These are phyloP conservation scores for Ypsolopha sequella DNA, from an alignment of 2,888 invertebrate species.

Conservation along the genomic window DNA sequence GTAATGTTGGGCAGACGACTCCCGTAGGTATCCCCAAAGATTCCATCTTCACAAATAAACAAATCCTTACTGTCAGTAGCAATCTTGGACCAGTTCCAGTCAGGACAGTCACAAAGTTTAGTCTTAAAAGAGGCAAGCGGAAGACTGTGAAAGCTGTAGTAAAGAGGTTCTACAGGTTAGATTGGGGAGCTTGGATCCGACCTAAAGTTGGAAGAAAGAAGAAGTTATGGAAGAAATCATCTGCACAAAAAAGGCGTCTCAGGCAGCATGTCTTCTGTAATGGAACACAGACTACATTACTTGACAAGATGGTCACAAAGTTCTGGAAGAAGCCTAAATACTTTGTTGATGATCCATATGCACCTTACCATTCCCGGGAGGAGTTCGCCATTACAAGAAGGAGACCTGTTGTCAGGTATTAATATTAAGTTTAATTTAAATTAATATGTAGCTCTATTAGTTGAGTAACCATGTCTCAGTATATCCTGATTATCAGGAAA, in stretches of 20 bases:
- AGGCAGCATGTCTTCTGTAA: constrained; percentile 88
- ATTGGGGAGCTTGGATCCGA: constrained; percentile 94
- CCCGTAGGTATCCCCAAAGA: constrained; percentile 13
- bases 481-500: too few species aligned
- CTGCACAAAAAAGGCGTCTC: constrained; percentile 66
- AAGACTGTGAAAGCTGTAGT: constrained; percentile 79
- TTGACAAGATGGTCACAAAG: constrained; percentile 93
- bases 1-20: constrained; percentile 7
- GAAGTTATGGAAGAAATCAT: constrained; percentile 81
- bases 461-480: too few species aligned
- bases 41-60: constrained; percentile 31
- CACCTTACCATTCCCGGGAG: constrained; percentile 87
- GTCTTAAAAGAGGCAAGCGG: constrained; percentile 79
- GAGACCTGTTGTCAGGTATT: constrained; percentile 56
- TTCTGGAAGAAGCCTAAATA: constrained; percentile 88
- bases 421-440: constrained; percentile 2
- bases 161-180: constrained; percentile 81
- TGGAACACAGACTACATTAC: constrained; percentile 78
- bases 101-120: constrained; percentile 81
- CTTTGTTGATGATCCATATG: constrained; percentile 93
- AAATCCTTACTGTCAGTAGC: constrained; percentile 37
- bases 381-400: constrained; percentile 75
- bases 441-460: too few species aligned
- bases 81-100: constrained; percentile 27
- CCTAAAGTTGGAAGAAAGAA: constrained; percentile 82